Evolutionary conservation across 1,140 invertebrate genomes (phyloP).

Genomic region (Zeugodacus cucurbitae): DNA sequence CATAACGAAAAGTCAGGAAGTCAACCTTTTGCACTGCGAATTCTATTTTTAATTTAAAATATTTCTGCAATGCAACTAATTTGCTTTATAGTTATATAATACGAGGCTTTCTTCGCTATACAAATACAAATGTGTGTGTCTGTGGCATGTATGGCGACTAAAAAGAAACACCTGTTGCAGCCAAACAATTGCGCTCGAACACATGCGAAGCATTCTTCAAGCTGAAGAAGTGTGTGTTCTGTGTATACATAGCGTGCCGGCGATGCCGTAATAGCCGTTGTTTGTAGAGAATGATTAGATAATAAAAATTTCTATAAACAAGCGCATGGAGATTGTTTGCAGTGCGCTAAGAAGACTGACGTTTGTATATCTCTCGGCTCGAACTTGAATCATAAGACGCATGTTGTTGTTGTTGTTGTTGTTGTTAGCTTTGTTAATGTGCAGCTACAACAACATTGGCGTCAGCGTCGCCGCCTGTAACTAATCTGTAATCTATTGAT

Average conservation of each 20-base stretch:
- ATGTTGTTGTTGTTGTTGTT: not conserved
- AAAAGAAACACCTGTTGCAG: not conserved
- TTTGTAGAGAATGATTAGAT: not conserved
- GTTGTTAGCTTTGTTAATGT: not conserved
- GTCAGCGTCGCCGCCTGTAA: not conserved
- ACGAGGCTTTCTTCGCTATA: not conserved
- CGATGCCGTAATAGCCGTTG: not conserved
- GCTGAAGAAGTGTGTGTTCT: not conserved
- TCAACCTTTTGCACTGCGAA: not conserved
- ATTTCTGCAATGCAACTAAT: not conserved
- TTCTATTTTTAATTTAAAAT: constrained; percentile 18
- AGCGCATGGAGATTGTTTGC: not conserved
- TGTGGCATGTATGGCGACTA: not conserved
- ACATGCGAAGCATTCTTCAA: not conserved
- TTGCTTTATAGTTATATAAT: not conserved
- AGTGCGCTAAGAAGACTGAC: not conserved
- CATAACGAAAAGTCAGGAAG: not conserved
- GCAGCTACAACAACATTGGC: not conserved
- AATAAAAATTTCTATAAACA: not conserved
- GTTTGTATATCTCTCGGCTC: not conserved
- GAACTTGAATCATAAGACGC: not conserved
- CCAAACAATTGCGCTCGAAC: not conserved
- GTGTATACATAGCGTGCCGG: not conserved
- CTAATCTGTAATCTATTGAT: constrained; percentile 18
- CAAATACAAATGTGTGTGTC: not conserved